Evolutionary conservation across 1,140 invertebrate species (phyloP).

Genomic region (Cryptotermes secundus): DNA sequence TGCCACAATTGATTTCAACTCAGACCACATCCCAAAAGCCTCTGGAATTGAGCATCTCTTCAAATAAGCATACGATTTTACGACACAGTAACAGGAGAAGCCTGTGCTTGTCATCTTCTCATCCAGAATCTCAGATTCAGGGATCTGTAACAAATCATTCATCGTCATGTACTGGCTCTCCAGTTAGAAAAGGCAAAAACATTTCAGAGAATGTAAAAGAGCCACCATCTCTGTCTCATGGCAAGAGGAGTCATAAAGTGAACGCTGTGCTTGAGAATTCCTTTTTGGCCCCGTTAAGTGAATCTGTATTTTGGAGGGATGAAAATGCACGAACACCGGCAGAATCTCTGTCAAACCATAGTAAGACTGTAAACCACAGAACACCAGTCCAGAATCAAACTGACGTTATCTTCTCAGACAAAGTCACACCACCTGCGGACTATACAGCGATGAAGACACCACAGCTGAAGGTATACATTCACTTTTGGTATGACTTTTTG

Average conservation of each 20-base stretch:
- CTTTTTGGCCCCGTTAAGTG: not conserved
- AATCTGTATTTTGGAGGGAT: not conserved
- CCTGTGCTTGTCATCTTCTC: not conserved
- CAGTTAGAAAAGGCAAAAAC: not conserved
- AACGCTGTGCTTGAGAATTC: not conserved
- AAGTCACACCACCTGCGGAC: slow-evolving; percentile 46
- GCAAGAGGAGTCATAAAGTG: not conserved
- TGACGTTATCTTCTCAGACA: not conserved
- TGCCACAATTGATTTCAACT: not conserved
- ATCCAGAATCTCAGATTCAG: not conserved
- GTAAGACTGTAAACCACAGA: not conserved
- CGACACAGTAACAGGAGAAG: not conserved
- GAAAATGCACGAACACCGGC: not conserved
- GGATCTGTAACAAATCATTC: not conserved
- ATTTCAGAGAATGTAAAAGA: slow-evolving; percentile 37
- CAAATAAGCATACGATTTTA: not conserved
- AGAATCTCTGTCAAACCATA: not conserved
- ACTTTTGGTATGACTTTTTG: too few relatives aligned
- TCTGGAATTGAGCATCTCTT: not conserved
- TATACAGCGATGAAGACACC: slow-evolving; percentile 48
- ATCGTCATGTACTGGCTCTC: not conserved
- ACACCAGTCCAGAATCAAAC: not conserved
- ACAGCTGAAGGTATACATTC: slow-evolving; percentile 46
- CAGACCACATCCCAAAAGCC: not conserved
- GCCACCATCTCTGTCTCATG: slow-evolving; percentile 22